A percentile compares a stretch with the other conserved stretches of the same genome.
Evolutionary conservation across 2,888 invertebrate genomes (phyloP).

Genomic region (Hypomecis punctinalis): DNA sequence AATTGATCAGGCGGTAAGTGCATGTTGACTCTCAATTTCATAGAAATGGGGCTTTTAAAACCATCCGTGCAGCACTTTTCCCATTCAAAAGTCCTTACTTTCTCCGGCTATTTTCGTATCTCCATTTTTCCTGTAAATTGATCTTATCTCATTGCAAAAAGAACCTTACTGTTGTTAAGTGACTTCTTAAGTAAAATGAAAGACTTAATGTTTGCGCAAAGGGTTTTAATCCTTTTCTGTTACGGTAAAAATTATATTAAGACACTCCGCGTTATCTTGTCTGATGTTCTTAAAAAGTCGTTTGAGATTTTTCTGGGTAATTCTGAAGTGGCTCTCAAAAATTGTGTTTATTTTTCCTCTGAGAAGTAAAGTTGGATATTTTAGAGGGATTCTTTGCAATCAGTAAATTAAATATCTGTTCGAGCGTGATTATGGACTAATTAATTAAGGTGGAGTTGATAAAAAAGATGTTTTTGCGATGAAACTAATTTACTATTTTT

Average conservation of each 20-base stretch:
- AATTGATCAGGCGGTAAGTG: too few species aligned
- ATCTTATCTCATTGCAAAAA: too few species aligned
- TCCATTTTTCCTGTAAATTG: too few species aligned
- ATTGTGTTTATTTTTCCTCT: slow-evolving; percentile 24
- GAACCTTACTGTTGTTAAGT: slow-evolving; percentile 21
- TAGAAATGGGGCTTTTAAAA: too few species aligned
- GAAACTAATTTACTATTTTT: too few species aligned
- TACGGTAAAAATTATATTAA: slow-evolving; percentile 31
- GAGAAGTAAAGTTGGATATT: slow-evolving; percentile 11
- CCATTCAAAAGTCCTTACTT: too few species aligned
- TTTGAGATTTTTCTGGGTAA: slow-evolving; percentile 24
- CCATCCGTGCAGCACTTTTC: too few species aligned
- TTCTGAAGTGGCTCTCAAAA: slow-evolving; percentile 18
- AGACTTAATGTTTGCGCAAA: slow-evolving; percentile 36
- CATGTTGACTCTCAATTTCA: too few species aligned
- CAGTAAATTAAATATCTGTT: slow-evolving; percentile 6
- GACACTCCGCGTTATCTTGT: slow-evolving; percentile 28
- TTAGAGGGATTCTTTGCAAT: slow-evolving; percentile 8
- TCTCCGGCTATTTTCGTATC: too few species aligned
- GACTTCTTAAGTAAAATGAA: slow-evolving; percentile 27
- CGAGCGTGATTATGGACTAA: background rate
- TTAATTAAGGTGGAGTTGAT: background rate
- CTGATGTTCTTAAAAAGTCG: slow-evolving; percentile 31
- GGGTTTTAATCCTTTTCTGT: slow-evolving; percentile 31
- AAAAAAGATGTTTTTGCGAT: too few species aligned